Evolutionary conservation across 2,888 invertebrate species (phyloP).

Genomic region (Caenorhabditis sp.): DNA sequence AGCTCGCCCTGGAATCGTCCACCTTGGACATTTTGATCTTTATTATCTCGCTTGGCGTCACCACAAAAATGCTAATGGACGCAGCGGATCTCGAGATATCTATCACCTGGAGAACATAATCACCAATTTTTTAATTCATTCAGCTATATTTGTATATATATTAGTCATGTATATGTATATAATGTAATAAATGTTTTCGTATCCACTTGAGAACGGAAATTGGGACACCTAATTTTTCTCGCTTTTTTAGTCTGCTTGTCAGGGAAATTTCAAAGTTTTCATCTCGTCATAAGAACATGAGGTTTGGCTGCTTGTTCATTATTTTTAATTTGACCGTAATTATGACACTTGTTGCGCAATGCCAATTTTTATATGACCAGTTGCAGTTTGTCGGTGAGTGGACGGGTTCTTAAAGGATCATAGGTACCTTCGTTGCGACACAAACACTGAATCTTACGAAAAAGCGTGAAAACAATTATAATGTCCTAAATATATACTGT

Average conservation of each 20-base stretch:
- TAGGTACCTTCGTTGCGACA: too few species aligned
- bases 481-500: too few species aligned
- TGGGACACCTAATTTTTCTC: background rate
- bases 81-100: conserved; percentile 4
- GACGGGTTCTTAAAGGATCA: background rate
- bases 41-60: background rate
- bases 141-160: background rate
- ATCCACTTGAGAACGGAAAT: conserved; percentile 6
- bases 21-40: background rate
- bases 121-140: background rate
- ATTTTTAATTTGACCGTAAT: background rate
- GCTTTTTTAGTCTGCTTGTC: background rate
- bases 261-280: background rate
- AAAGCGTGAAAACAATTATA: too few species aligned
- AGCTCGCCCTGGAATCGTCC: background rate
- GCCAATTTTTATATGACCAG: background rate
- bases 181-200: background rate
- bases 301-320: background rate
- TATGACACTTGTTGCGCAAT: background rate
- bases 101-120: background rate
- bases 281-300: too few species aligned
- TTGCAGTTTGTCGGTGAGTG: conserved; percentile 17
- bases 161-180: background rate
- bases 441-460: too few species aligned
- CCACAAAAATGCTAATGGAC: conserved; percentile 2